Conservation (phyloP, 2,113 vertebrate genomes). For the Siniperca knerii region DNA sequence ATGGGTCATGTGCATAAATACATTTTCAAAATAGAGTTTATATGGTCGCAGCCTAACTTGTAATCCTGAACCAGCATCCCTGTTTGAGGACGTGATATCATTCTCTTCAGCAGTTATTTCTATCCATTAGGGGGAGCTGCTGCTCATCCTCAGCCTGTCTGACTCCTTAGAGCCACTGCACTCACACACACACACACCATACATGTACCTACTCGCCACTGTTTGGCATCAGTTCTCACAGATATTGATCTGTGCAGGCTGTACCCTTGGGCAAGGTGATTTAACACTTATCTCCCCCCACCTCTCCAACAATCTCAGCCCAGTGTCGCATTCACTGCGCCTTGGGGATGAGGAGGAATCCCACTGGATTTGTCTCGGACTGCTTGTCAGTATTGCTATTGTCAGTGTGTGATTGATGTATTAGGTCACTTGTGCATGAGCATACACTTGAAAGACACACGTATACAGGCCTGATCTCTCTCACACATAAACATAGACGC, state of each 20-base stretch:
- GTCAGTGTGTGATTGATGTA: slow-evolving; percentile 59
- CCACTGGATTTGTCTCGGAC: slow-evolving; percentile 60
- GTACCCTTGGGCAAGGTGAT: slow-evolving; percentile 84
- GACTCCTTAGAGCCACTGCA: slow-evolving; percentile 5
- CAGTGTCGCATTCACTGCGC: slow-evolving; percentile 53
- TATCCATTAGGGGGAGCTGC: slow-evolving; percentile 61
- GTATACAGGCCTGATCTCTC: slow-evolving; percentile 15
- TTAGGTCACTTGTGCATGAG: slow-evolving; percentile 52
- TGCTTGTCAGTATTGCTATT: slow-evolving; percentile 66
- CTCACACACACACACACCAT: slow-evolving; percentile 1
- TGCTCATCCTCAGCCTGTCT: slow-evolving; percentile 41
- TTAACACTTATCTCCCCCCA: slow-evolving; percentile 68
- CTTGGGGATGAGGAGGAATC: slow-evolving; percentile 55
- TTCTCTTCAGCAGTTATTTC: slow-evolving; percentile 3
- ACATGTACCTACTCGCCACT: slow-evolving; percentile 39
- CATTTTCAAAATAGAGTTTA: neutral
- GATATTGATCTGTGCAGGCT: slow-evolving; percentile 78
- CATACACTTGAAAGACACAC: slow-evolving; percentile 19
- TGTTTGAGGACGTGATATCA: neutral
- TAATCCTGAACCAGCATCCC: neutral
- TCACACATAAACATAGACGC: neutral
- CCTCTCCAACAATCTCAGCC: slow-evolving; percentile 45
- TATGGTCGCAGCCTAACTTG: neutral
- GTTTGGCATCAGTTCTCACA: slow-evolving; percentile 72
- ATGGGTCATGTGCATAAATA: too few relatives aligned